Percentiles rank a stretch among this genome's conserved stretches.
These are phyloP conservation scores for Lottia scabra DNA, from an alignment of 2,888 invertebrate genomes.

Conservation along the genomic window DNA sequence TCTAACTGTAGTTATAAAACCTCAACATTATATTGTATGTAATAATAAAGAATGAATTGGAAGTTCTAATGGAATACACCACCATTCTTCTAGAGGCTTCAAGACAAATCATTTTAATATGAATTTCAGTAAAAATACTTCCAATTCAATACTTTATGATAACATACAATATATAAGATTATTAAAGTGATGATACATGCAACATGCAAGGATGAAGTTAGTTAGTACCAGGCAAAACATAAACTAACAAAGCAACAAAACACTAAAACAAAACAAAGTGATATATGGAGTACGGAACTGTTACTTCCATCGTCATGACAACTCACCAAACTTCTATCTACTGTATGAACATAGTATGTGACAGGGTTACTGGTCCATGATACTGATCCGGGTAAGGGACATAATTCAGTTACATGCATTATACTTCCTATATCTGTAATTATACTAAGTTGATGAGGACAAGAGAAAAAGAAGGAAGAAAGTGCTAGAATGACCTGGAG, in stretches of 20 bases:
- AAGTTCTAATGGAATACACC: no score
- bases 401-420: conserved; percentile 97
- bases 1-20: no score
- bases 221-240: not conserved
- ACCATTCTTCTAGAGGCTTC: no score
- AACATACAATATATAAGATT: no score
- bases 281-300: no score
- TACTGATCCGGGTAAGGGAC: conserved; percentile 93
- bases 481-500: not conserved
- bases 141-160: no score
- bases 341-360: conserved; percentile 96
- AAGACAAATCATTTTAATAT: no score
- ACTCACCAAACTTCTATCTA: conserved; percentile 84
- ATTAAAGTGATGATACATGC: not conserved
- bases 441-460: no score
- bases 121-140: no score
- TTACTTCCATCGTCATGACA: not conserved
- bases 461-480: not conserved
- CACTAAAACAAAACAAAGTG: not conserved
- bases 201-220: not conserved
- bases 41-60: no score
- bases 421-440: conserved; percentile 92
- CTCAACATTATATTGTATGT: no score
- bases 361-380: conserved; percentile 99
- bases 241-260: not conserved